Evolutionary conservation across 2,888 invertebrate genomes (phyloP).

Genomic region (Kryphioiulus occultus): DNA sequence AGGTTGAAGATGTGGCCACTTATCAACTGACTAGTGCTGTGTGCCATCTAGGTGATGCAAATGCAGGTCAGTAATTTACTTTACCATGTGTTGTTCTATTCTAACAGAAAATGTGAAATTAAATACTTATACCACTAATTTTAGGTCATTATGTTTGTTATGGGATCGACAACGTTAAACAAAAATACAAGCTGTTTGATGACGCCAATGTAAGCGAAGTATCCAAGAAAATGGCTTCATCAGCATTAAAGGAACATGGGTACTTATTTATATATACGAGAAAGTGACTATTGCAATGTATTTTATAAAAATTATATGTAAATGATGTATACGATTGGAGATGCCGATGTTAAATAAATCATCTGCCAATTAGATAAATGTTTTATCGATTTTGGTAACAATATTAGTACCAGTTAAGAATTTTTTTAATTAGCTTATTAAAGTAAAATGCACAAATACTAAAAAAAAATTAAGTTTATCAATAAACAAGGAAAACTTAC

Average conservation of each 20-base stretch:
- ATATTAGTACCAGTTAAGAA: background rate
- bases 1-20: background rate
- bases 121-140: background rate
- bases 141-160: slow-evolving; percentile 42
- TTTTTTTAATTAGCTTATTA: background rate
- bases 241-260: background rate
- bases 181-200: background rate
- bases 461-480: background rate
- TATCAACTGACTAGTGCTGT: background rate
- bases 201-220: background rate
- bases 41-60: background rate
- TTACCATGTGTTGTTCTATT: background rate
- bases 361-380: background rate
- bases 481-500: background rate
- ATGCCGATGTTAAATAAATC: background rate
- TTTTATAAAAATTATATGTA: background rate
- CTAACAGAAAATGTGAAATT: background rate
- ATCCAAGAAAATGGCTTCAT: background rate
- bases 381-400: too few species aligned
- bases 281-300: background rate
- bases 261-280: background rate
- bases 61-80: background rate
- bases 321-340: background rate
- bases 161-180: background rate
- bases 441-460: background rate